A percentile compares a stretch with the other conserved stretches of the same genome.
These are phyloP conservation scores for Thymelicus lineola DNA, from an alignment of 2,888 invertebrate genomes.

Conservation along the genomic window DNA sequence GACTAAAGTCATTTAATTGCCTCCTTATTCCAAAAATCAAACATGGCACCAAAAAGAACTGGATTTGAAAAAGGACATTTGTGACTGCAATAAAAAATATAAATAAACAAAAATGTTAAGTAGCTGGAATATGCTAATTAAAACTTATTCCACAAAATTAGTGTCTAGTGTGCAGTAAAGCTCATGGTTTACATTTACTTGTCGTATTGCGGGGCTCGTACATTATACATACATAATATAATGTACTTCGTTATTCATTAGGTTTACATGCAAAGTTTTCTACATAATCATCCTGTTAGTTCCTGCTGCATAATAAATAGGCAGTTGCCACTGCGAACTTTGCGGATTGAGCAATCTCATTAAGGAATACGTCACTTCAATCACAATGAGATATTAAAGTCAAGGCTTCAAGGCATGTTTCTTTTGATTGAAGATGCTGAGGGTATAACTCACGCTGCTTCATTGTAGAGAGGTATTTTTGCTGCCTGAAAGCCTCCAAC, in stretches of 20 bases:
- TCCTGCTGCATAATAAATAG: conserved; percentile 30
- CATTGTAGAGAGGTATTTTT: no score
- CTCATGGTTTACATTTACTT: conserved; percentile 9
- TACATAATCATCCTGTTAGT: conserved; percentile 42
- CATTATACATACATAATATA: conserved; percentile 29
- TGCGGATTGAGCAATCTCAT: conserved; percentile 19
- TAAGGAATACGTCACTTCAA: neutral
- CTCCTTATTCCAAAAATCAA: no score
- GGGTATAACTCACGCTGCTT: no score
- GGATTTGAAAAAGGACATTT: neutral
- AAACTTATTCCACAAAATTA: conserved; percentile 13
- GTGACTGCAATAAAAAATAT: conserved; percentile 26
- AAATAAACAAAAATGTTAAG: conserved; percentile 14
- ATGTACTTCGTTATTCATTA: conserved; percentile 46
- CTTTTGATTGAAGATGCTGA: no score
- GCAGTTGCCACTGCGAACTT: conserved; percentile 19
- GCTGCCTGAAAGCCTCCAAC: no score
- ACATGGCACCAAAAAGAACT: no score
- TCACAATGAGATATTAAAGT: neutral
- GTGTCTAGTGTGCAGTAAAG: neutral
- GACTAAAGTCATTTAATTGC: no score
- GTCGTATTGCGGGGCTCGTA: conserved; percentile 7
- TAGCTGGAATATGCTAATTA: conserved; percentile 17
- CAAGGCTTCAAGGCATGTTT: no score
- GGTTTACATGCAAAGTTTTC: conserved; percentile 46